phyloP scores from a whole-genome alignment of 2,113 vertebrate species.

The Ranitomeya variabilis region DNA sequence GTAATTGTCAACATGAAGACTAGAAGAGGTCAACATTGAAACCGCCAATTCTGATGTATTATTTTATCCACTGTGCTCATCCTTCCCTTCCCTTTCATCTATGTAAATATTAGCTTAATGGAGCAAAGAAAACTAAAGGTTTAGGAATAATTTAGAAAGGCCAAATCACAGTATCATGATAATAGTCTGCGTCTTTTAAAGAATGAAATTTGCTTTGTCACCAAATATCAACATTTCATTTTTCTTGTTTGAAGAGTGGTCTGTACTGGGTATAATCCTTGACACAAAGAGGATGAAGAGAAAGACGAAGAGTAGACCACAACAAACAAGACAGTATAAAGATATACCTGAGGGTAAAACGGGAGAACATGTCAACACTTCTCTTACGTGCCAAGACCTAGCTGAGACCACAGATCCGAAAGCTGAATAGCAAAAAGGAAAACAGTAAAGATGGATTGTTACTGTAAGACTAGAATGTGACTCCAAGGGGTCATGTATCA shows the following conservation, averaged over 20 bases:
- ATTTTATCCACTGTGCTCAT: not conserved
- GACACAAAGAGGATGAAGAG: constrained; percentile 21
- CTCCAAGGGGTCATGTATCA: not conserved
- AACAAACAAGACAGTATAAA: constrained; percentile 33
- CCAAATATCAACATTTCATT: constrained; percentile 35
- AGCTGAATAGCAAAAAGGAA: not conserved
- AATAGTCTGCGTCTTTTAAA: not conserved
- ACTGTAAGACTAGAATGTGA: not conserved
- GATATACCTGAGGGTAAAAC: constrained; percentile 34
- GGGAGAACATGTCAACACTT: constrained; percentile 48
- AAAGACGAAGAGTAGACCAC: constrained; percentile 32
- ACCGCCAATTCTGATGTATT: not conserved
- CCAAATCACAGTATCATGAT: not conserved
- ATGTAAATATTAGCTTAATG: constrained; percentile 40
- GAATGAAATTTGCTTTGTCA: not conserved
- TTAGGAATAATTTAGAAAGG: not conserved
- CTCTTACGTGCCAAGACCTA: constrained; percentile 22
- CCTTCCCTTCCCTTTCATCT: constrained; percentile 13
- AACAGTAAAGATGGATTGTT: constrained; percentile 19
- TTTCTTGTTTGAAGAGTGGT: constrained; percentile 43
- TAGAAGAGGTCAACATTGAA: not conserved
- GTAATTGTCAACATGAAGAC: not conserved
- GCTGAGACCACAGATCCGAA: constrained; percentile 21
- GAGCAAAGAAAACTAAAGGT: not conserved
- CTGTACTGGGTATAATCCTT: constrained; percentile 26